Evolutionary conservation across 2,113 vertebrate species (phyloP), one percentile per base, ranked within the genome.

Genomic region (Boulengeromyrus knoepffleri): DNA sequence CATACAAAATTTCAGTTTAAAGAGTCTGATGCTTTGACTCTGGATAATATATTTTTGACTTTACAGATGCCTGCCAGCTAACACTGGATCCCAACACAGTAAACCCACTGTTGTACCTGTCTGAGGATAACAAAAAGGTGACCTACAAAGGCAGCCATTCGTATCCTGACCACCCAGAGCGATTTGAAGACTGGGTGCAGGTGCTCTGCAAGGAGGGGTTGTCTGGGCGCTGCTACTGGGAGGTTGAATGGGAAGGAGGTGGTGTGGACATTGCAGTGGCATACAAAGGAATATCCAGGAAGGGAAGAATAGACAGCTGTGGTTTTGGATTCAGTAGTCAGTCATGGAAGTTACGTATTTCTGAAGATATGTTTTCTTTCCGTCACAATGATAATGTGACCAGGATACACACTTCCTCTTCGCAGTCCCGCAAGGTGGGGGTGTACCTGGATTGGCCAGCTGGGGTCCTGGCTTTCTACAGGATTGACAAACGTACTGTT

Each of bases 171-270:
- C 87, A 89, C 19, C 1, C 0, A 10, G 91, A 92, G 0, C 66
- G 92, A 46, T 94, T 92, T 36, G 90, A 91, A 50, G 27, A 4
- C n/a, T 90, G 89, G 9, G 56, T 70, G 50, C 92, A 91, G 58
- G 92, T 94, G 77, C 84, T 95, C 80, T 93, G 92, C 85, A 3
- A 66, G 1, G 90, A 94, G 90, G 39, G 36, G 45, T 27, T 94
- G 3, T 3, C 17, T 0, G 90, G 2, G 2, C 89, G 91, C 36
- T 92, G 88, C 49, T 95, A 39, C 36, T 39, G 36, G 36, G 36
- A 39, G 36, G 36, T 39, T 39, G 36, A 39, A 39, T 39, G 36
- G 36, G 36, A 39, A 39, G 36, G 36, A 39, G 77, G 90, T 53
- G 88, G 47, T 9, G 88, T 92, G 0, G 91, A 24, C 6, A 27